phyloP scores from a whole-genome alignment of 2,888 invertebrate species.

The Octodonta nipae region DNA sequence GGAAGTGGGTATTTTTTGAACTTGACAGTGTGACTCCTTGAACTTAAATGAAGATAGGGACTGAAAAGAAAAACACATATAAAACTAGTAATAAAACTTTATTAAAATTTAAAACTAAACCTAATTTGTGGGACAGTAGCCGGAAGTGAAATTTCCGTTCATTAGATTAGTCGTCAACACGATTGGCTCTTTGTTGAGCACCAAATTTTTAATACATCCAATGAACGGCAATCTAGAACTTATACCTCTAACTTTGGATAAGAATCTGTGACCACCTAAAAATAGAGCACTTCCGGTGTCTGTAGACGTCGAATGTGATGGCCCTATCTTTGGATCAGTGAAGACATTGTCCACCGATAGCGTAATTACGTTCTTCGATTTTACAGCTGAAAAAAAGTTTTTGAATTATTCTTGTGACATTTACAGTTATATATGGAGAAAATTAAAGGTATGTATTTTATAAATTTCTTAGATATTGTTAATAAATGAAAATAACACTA shows the following conservation, averaged over 20 bases:
- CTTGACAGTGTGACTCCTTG: too few relatives aligned
- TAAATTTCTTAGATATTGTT: too few relatives aligned
- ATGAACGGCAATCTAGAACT: constrained; percentile 58
- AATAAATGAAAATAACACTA: not conserved
- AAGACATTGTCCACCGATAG: constrained; percentile 73
- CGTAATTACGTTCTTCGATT: constrained; percentile 80
- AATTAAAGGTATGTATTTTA: too few relatives aligned
- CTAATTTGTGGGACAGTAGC: constrained; percentile 66
- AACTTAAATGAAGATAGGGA: too few relatives aligned
- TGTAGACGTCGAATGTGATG: constrained; percentile 46
- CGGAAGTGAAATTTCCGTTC: constrained; percentile 60
- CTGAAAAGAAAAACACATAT: too few relatives aligned
- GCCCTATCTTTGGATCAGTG: constrained; percentile 58
- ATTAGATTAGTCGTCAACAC: constrained; percentile 45
- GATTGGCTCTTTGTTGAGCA: constrained; percentile 43
- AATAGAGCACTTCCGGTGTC: constrained; percentile 76
- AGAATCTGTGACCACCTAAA: constrained; percentile 72
- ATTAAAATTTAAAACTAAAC: constrained; percentile 3
- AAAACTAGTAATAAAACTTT: too few relatives aligned
- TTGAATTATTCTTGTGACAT: too few relatives aligned
- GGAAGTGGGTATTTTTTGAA: too few relatives aligned
- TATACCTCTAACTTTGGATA: constrained; percentile 46
- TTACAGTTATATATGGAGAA: too few relatives aligned
- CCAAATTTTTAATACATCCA: constrained; percentile 64
- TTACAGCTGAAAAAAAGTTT: constrained; percentile 55